Percentiles rank a stretch among this genome's conserved stretches.
phyloP scores from a whole-genome alignment of 2,797 vertebrate genomes.

The Sitta carolinensis region DNA sequence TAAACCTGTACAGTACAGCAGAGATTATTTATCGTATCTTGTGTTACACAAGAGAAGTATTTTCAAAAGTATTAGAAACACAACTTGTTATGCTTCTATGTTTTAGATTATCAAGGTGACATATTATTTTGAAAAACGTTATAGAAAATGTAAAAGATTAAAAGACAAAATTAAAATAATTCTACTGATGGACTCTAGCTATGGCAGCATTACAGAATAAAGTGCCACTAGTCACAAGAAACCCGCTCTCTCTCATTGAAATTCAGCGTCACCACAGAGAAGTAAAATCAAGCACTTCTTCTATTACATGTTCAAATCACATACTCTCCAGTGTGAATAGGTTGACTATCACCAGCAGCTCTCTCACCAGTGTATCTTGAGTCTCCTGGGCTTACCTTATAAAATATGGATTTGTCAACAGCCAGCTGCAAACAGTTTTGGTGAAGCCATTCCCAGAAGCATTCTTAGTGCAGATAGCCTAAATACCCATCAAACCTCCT shows the following conservation, averaged over 20 bases:
- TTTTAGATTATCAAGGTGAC: background rate
- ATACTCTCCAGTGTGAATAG: fast-evolving
- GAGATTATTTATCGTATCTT: background rate
- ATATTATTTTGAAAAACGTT: background rate
- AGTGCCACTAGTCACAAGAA: background rate
- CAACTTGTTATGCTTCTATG: background rate
- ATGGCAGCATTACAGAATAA: background rate
- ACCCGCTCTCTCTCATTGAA: background rate
- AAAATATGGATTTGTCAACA: background rate
- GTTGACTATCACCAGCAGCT: background rate
- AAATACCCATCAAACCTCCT: background rate
- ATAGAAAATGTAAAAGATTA: background rate
- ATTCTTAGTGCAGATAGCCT: background rate
- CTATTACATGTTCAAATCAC: background rate
- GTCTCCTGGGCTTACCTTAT: background rate
- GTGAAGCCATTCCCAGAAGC: background rate
- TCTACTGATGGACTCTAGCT: background rate
- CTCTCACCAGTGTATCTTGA: background rate
- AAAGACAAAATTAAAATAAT: background rate
- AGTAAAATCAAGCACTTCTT: background rate
- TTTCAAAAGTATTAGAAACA: background rate
- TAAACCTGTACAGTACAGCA: background rate
- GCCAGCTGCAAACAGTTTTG: background rate
- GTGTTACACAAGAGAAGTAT: background rate
- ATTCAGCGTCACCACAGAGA: background rate